Percentiles rank a stretch among this genome's conserved stretches.
These are phyloP conservation scores for Sinella curviseta DNA, from an alignment of 1,140 invertebrate species.

Conservation along the genomic window DNA sequence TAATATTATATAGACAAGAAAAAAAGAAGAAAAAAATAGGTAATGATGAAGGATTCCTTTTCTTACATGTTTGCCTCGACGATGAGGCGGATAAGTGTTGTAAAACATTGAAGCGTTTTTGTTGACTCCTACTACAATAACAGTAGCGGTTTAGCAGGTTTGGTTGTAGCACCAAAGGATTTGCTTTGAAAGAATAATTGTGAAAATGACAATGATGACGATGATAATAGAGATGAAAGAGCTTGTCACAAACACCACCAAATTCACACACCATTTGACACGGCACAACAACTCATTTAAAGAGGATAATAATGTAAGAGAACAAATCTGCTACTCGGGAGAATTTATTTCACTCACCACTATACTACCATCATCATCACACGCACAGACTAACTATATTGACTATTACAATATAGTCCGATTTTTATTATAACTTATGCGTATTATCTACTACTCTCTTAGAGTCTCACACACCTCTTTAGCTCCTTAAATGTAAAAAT, in stretches of 20 bases:
- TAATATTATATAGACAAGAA: too few species aligned
- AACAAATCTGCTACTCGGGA: not conserved
- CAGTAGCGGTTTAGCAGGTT: not conserved
- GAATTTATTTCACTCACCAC: not conserved
- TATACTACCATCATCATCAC: too few species aligned
- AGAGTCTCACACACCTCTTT: not conserved
- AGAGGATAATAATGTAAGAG: not conserved
- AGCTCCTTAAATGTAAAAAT: conserved; percentile 2
- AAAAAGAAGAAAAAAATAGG: too few species aligned
- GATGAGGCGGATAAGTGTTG: conserved; percentile 46
- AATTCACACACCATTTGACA: conserved; percentile 24
- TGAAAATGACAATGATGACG: not conserved
- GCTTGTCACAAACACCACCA: conserved; percentile 3
- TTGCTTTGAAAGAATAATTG: not conserved
- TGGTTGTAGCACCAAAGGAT: not conserved
- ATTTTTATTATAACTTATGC: not conserved
- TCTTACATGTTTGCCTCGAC: conserved; percentile 33
- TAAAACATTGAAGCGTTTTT: conserved; percentile 41
- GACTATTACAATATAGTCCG: too few species aligned
- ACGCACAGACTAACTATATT: too few species aligned
- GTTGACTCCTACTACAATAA: not conserved
- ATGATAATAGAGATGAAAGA: not conserved
- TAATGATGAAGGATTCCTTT: too few species aligned
- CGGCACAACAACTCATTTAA: conserved; percentile 20
- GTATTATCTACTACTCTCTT: not conserved